phyloP scores from a whole-genome alignment of 2,888 invertebrate genomes.

The Schizotus pectinicornis region DNA sequence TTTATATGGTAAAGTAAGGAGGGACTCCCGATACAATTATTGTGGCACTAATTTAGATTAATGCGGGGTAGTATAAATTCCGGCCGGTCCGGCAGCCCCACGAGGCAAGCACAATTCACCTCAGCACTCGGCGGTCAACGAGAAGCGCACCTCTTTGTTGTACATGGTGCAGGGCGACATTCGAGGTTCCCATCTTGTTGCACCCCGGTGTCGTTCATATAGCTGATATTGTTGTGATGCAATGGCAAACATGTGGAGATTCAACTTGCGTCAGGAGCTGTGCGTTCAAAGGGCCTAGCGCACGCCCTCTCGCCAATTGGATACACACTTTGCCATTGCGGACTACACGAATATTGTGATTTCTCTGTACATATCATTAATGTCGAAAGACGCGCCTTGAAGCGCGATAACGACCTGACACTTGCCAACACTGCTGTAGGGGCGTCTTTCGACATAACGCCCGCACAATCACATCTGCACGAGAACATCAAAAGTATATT shows the following conservation, averaged over 20 bases:
- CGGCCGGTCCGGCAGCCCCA: constrained; percentile 33
- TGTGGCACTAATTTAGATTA: constrained; percentile 49
- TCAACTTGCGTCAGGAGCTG: constrained; percentile 20
- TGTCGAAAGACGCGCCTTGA: constrained; percentile 40
- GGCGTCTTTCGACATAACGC: constrained; percentile 36
- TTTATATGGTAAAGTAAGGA: constrained; percentile 37
- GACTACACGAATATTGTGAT: constrained; percentile 48
- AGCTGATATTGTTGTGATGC: constrained; percentile 12
- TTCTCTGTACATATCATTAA: constrained; percentile 52
- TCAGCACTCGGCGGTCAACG: constrained; percentile 14
- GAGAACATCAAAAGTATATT: constrained; percentile 54
- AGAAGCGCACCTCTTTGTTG: constrained; percentile 34
- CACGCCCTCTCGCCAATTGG: constrained; percentile 32
- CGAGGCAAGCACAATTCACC: constrained; percentile 3
- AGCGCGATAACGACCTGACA: constrained; percentile 58
- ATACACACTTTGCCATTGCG: constrained; percentile 25
- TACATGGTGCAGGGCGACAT: constrained; percentile 44
- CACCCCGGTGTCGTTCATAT: constrained; percentile 4
- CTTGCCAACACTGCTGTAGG: constrained; percentile 45
- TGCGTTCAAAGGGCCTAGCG: constrained; percentile 51
- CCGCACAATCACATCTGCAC: constrained; percentile 52
- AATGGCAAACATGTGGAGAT: constrained; percentile 13
- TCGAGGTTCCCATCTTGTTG: constrained; percentile 12
- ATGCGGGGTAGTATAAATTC: constrained; percentile 9
- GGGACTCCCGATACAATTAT: constrained; percentile 53